phyloP scores from a whole-genome alignment of 2,113 vertebrate species.

The Tachysurus vachellii region DNA sequence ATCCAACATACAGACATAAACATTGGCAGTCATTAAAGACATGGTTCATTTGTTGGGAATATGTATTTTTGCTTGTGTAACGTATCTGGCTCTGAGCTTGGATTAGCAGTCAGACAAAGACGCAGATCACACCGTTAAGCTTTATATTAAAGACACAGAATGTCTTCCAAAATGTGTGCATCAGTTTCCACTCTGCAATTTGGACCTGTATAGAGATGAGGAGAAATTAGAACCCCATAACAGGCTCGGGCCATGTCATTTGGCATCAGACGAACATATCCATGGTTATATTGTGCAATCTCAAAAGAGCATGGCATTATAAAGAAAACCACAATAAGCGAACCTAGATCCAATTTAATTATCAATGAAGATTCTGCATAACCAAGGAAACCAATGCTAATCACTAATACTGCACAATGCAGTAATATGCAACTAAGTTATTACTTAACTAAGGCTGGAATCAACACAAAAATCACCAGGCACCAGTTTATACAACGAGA shows the following conservation, averaged over 20 bases:
- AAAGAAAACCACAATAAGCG: not conserved
- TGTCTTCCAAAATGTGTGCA: not conserved
- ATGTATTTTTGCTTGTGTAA: not conserved
- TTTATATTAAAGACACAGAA: not conserved
- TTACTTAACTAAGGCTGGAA: not conserved
- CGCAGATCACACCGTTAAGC: not conserved
- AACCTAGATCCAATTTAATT: not conserved
- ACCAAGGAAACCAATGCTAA: not conserved
- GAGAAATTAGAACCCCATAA: not conserved
- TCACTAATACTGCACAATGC: not conserved
- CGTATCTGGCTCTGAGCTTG: not conserved
- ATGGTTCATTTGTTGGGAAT: conserved; percentile 1
- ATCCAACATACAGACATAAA: conserved; percentile 20
- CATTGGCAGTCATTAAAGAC: not conserved
- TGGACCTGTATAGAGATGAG: not conserved
- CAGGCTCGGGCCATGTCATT: not conserved
- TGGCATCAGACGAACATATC: not conserved
- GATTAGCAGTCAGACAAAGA: not conserved
- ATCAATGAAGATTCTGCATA: not conserved
- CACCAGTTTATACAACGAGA: not conserved
- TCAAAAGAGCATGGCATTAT: too few species aligned
- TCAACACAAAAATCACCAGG: not conserved
- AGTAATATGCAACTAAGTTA: not conserved
- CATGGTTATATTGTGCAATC: not conserved
- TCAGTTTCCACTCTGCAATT: conserved; percentile 17